Evolutionary conservation across 1,140 invertebrate species (phyloP), one percentile per base, ranked within the genome.

Genomic region (Drosophila lini): DNA sequence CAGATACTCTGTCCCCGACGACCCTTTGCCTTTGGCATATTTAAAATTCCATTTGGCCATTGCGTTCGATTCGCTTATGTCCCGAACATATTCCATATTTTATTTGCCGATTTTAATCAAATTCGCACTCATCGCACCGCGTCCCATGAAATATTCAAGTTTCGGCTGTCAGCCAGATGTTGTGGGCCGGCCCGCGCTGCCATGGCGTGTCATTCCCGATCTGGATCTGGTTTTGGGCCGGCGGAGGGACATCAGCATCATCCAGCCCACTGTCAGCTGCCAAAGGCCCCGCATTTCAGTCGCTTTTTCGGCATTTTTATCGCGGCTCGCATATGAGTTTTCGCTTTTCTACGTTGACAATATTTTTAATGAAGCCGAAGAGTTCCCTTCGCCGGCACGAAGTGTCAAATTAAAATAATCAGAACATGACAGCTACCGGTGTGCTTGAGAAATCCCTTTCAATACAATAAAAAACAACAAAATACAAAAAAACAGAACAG

Each of bases 351-450:
- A 55, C 74, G 81, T 88, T 86, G 83, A 86, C 83, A 86, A 86
- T 88, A 73, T 88, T 86, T 85, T 86, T 86, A 86, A 86, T 86
- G 83, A 86, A 86, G 52, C 52, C 52, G 52, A 55, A 55, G 52
- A 55, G 83, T 83, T 80, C 75, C 79, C 70, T 71, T 78, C 74
- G 75, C 62, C 76, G 79, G 76, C 83, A 80, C 65, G 25, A 77
- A 89, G 83, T 88, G 83, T 88, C 83, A 88, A 88, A 88, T 88
- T 88, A 89, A 89, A 89, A 89, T 88, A 88, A 88, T 88, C 83
- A 88, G 83, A 88, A 89, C 83, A 88, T 88, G 83, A 88, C 83
- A 88, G 83, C 84, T 88, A 89, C 84, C 83, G 82, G 82, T 81
- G 74, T 74, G 75, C 74, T 22, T 38, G 40, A 16, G 58, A 40